Conservation (phyloP, 2,797 vertebrate species). For the Lithobates pipiens region DNA sequence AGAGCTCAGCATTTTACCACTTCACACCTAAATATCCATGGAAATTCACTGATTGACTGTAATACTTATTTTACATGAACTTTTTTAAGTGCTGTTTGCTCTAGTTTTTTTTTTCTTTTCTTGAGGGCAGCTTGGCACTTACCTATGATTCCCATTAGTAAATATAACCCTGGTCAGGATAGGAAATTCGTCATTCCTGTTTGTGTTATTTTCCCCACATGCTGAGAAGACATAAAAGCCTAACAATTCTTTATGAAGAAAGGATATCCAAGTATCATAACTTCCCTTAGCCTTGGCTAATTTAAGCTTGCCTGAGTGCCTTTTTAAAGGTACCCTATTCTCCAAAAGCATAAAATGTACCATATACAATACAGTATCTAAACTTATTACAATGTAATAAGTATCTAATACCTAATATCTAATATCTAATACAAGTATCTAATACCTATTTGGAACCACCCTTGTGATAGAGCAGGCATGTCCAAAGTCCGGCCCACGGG, state of each 20-base stretch:
- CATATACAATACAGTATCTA: too few species aligned
- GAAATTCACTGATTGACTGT: background rate
- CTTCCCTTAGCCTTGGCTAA: background rate
- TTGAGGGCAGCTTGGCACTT: background rate
- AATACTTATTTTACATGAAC: constrained; percentile 4
- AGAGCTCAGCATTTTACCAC: background rate
- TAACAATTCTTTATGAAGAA: background rate
- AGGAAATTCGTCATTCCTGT: constrained; percentile 13
- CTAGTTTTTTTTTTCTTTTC: background rate
- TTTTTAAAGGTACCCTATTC: background rate
- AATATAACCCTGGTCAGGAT: background rate
- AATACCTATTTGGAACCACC: too few species aligned
- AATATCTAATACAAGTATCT: too few species aligned
- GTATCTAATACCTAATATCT: too few species aligned
- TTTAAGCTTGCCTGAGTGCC: background rate
- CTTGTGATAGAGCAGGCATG: too few species aligned
- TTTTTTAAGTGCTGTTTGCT: background rate
- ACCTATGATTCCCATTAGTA: background rate
- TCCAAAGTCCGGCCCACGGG: too few species aligned
- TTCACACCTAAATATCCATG: background rate
- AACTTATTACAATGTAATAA: too few species aligned
- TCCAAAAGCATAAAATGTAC: background rate
- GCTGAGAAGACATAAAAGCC: constrained; percentile 14
- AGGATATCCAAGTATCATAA: background rate
- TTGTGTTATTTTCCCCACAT: constrained; percentile 37